These are phyloP conservation scores for Papilio glaucus DNA, from an alignment of 1,140 invertebrate species.

Conservation along the genomic window DNA sequence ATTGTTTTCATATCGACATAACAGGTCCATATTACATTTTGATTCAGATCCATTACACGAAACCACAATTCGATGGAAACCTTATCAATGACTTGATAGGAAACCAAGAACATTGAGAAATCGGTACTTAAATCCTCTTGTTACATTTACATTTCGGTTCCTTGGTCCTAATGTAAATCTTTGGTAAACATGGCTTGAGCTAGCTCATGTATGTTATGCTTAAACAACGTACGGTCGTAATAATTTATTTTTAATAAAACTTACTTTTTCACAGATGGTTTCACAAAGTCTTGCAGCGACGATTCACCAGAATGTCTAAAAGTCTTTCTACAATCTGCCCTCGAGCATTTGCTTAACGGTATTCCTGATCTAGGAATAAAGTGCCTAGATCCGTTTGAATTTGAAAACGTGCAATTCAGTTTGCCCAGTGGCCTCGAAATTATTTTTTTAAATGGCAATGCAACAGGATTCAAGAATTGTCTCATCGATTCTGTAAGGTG, in stretches of 20 bases:
- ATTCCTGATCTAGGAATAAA: conserved; percentile 48
- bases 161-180: no score
- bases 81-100: no score
- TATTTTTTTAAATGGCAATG: conserved; percentile 47
- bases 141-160: no score
- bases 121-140: no score
- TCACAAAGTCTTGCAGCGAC: conserved; percentile 44
- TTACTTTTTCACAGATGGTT: conserved; percentile 41
- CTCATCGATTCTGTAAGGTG: conserved; percentile 54
- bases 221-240: no score
- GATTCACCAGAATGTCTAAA: conserved; percentile 48
- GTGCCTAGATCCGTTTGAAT: conserved; percentile 49
- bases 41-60: neutral
- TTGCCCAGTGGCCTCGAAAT: conserved; percentile 52
- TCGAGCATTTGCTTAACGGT: conserved; percentile 47
- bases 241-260: neutral
- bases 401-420: conserved; percentile 49
- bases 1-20: no score
- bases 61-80: neutral
- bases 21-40: no score
- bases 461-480: conserved; percentile 52
- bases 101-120: no score
- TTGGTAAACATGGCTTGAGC: no score
- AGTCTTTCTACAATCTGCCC: conserved; percentile 42
- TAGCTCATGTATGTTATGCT: no score